Evolutionary conservation across 2,888 invertebrate species (phyloP).

Genomic region (Argyra leucocephala): DNA sequence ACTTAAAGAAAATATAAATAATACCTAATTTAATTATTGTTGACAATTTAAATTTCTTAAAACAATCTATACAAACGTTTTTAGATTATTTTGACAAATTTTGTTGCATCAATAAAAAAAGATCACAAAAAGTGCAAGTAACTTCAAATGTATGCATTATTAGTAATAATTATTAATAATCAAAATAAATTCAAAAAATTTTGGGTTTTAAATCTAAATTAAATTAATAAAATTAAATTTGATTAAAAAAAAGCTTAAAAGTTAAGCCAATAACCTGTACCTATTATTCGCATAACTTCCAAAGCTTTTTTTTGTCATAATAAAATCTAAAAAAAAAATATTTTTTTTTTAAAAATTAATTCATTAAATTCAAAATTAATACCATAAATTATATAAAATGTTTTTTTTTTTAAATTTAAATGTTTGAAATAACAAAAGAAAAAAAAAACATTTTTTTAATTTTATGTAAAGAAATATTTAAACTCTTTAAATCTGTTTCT

Average conservation of each 20-base stretch:
- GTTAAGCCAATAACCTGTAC: constrained; percentile 2
- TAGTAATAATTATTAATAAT: neutral
- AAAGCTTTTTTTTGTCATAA: constrained; percentile 4
- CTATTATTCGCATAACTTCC: constrained; percentile 6
- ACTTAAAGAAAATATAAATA: neutral
- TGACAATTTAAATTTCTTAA: neutral
- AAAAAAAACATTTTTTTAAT: too few relatives aligned
- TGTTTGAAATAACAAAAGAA: too few relatives aligned
- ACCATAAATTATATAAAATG: neutral
- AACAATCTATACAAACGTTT: neutral
- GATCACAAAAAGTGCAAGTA: neutral
- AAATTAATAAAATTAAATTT: neutral
- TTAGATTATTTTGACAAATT: neutral
- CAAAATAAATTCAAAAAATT: constrained; percentile 1
- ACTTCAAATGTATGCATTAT: too few relatives aligned
- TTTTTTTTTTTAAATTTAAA: neutral
- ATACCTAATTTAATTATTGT: neutral
- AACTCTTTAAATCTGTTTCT: too few relatives aligned
- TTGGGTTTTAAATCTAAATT: neutral
- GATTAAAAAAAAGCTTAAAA: constrained; percentile 1
- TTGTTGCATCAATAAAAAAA: neutral
- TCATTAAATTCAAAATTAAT: neutral
- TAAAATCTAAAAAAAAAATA: neutral
- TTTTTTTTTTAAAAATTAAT: neutral
- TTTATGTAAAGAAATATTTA: too few relatives aligned